These are phyloP conservation scores for Sminthurides bifidus DNA, from an alignment of 1,140 invertebrate genomes.

Conservation along the genomic window DNA sequence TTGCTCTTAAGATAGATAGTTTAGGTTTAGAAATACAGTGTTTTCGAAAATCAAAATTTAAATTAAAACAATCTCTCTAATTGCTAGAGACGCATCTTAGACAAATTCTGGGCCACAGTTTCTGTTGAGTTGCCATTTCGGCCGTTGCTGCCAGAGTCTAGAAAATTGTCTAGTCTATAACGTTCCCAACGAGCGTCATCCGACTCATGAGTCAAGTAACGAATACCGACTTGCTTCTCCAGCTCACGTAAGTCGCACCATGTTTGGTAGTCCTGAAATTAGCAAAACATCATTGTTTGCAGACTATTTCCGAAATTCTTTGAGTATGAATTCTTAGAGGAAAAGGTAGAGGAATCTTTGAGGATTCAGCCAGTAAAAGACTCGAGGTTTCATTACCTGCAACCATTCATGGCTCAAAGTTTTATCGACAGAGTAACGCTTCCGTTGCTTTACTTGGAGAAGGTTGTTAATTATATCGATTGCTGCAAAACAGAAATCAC, in stretches of 20 bases:
- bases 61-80: slow-evolving; percentile 27
- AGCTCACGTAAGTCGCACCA: slow-evolving; percentile 86
- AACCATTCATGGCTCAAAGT: slow-evolving; percentile 88
- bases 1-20: neutral
- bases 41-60: no score
- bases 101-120: slow-evolving; percentile 21
- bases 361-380: neutral
- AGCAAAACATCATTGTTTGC: neutral
- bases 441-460: slow-evolving; percentile 95
- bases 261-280: slow-evolving; percentile 75
- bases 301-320: no score
- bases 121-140: slow-evolving; percentile 25
- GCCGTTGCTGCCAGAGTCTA: slow-evolving; percentile 16
- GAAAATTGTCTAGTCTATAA: slow-evolving; percentile 34
- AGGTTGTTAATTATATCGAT: slow-evolving; percentile 97
- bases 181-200: slow-evolving; percentile 83
- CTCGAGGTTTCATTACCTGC: slow-evolving; percentile 46
- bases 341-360: neutral
- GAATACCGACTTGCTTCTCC: slow-evolving; percentile 64
- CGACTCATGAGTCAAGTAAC: slow-evolving; percentile 81
- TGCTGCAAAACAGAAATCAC: slow-evolving; percentile 50
- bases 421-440: slow-evolving; percentile 93
- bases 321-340: no score
- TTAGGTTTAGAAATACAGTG: no score
- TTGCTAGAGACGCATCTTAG: slow-evolving; percentile 31